Percentiles rank a stretch among this genome's conserved stretches.
Conservation (phyloP, 1,140 invertebrate genomes). For the Musca vetustissima region DNA sequence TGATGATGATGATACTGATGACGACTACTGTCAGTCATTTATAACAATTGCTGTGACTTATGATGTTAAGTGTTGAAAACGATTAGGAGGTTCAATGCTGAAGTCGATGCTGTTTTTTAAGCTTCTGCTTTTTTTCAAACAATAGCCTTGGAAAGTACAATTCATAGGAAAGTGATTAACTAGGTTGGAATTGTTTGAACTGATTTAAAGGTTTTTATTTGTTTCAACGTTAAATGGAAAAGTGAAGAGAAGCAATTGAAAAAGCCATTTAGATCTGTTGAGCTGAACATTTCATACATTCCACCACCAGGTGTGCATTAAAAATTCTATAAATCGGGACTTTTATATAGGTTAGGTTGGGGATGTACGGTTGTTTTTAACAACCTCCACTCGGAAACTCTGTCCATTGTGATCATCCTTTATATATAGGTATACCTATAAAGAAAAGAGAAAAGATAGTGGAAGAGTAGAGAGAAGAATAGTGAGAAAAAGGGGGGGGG, state of each 20-base stretch:
- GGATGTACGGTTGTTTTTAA: too few relatives aligned
- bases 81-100: conserved; percentile 27
- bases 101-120: neutral
- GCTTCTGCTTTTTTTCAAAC: neutral
- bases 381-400: too few relatives aligned
- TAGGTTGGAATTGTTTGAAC: neutral
- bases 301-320: conserved; percentile 34
- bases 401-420: too few relatives aligned
- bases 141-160: neutral
- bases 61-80: conserved; percentile 37
- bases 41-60: conserved; percentile 56
- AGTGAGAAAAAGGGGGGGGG: too few relatives aligned
- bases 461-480: too few relatives aligned
- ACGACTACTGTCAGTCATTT: conserved; percentile 49
- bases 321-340: conserved; percentile 42
- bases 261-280: too few relatives aligned
- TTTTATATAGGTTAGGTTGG: neutral
- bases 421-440: too few relatives aligned
- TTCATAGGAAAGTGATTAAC: too few relatives aligned
- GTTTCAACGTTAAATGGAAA: too few relatives aligned
- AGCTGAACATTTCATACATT: too few relatives aligned
- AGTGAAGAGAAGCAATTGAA: too few relatives aligned
- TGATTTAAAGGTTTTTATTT: conserved; percentile 22
- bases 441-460: too few relatives aligned
- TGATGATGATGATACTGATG: conserved; percentile 8